Base-by-base conservation (phyloP, 2,113 vertebrate species). In the Blennius ocellaris region DNA sequence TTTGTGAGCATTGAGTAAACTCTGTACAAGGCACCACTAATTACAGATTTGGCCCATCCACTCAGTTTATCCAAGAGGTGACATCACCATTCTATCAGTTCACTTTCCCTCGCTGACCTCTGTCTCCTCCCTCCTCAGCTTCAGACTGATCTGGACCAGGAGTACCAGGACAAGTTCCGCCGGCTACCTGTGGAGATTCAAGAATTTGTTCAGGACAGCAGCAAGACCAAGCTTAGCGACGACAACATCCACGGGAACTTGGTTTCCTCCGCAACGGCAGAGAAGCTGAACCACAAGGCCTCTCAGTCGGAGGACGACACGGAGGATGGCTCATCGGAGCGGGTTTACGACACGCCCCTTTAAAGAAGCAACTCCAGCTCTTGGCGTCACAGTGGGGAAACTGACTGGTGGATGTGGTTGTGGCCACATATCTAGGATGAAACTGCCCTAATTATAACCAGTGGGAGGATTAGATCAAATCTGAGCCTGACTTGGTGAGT, bases 91-190 rank as follows among this genome's bases (percentile, higher is more conserved):
- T 56, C 55, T 39, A 16, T 11, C 17, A 8, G 36, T 36, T 39
- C 7, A 15, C 11, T 37, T 1, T 62, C 43, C 17, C 9, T 0
- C 1, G 5, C 21, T 71, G 43, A 77, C 37, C 1, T 8, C 7
- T 43, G 0, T 48, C 8, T 9, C 59, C 6, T 84, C 62, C 79
- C 67, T 87, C 72, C 79, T 55, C 89, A 99, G 97, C 94, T 99
- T 48, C 97, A 98, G 95, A 94, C 87, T 68, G 96, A 98, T 77
- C 93, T 99, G 85, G 97, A 99, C 88, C 97, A 98, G 89, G 97
- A 99, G 79, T 99, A 98, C 82, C 97, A 99, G 93, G 98, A 99
- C 94, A 99, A 98, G 88, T 99, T 99, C 84, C 96, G 96, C 73
- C 94, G 98, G 90, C 94, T 99, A 62, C 98, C 98, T 21, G 92